Evolutionary conservation across 35 echinoderm and acorn worm species (phyloP).

Genomic region (Lytechinus pictus): DNA sequence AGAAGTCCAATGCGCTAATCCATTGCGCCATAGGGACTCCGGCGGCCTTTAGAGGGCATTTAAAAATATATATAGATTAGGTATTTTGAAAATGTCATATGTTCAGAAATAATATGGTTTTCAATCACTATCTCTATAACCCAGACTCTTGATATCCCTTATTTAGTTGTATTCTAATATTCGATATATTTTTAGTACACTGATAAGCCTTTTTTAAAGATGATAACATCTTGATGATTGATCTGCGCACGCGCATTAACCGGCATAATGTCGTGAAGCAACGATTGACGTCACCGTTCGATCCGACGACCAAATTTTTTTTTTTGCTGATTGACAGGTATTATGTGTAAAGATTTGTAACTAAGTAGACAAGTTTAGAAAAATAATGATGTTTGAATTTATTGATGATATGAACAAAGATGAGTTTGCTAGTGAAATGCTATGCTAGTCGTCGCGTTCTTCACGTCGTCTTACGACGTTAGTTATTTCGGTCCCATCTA

Average conservation of each 20-base stretch:
- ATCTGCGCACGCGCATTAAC: not conserved
- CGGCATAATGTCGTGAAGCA: constrained; percentile 34
- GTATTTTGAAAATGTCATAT: not conserved
- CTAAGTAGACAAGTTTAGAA: too few relatives aligned
- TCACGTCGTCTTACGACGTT: too few relatives aligned
- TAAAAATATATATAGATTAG: not conserved
- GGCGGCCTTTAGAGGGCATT: not conserved
- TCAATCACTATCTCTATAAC: not conserved
- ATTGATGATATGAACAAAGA: too few relatives aligned
- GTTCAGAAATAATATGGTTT: not conserved
- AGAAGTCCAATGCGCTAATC: constrained; percentile 77
- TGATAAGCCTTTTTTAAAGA: too few relatives aligned
- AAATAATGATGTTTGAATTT: too few relatives aligned
- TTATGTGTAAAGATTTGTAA: too few relatives aligned
- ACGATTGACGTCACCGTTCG: not conserved
- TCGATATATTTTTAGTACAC: not conserved
- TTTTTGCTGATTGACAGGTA: too few relatives aligned
- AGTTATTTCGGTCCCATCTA: too few relatives aligned
- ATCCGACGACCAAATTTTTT: too few relatives aligned
- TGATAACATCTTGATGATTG: not conserved
- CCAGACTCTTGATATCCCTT: not conserved
- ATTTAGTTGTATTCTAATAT: not conserved
- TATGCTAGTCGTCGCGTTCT: too few relatives aligned
- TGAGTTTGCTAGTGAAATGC: too few relatives aligned
- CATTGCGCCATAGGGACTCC: constrained; percentile 67